Evolutionary conservation across 2,797 vertebrate genomes (phyloP), one percentile per base, ranked within the genome.

Genomic region (Falco novaeseelandiae): DNA sequence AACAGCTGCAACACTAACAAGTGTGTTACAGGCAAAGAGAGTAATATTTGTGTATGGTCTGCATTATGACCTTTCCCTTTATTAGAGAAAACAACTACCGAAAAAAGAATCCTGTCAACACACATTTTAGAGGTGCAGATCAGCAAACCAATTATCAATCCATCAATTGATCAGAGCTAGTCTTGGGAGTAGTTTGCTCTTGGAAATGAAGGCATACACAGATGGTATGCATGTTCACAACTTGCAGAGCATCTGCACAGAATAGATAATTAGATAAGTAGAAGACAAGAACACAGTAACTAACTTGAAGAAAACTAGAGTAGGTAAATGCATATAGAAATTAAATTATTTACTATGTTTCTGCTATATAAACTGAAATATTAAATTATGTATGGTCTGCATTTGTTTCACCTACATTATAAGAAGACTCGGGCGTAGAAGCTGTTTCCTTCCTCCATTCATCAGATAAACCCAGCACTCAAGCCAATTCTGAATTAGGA

Each of bases 151-250:
- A 88, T 95, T 95, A 83, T 91, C 93, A 96, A 89, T 94, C 83
- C 94, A 96, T 96, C 94, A 95, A 83, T 91, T 95, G 96, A 97
- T 96, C 93, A 79, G 32, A 95, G 73, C 34, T 87, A 96, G 92
- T 95, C 95, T 87, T 96, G 94, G 91, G 95, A 97, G 83, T 51
- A 96, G 77, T 96, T 97, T 96, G 42, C 86, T 95, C n/a, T 92
- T 91, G 88, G 88, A 97, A 96, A 90, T 89, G 67, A 93, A 87
- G 89, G 78, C 66, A 72, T 95, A 29, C 77, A 57, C 96, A 96
- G 96, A 96, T 97, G 96, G 90, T 36, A 89, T 61, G 72, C 30
- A 13, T 93, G 84, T 48, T 97, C 90, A 69, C 81, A 89, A 92
- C 84, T 96, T 76, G 76, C 62, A 71, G 91, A 97, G 94, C 96